phyloP scores from a whole-genome alignment of 1,140 invertebrate genomes.

The Drosophila funebris region DNA sequence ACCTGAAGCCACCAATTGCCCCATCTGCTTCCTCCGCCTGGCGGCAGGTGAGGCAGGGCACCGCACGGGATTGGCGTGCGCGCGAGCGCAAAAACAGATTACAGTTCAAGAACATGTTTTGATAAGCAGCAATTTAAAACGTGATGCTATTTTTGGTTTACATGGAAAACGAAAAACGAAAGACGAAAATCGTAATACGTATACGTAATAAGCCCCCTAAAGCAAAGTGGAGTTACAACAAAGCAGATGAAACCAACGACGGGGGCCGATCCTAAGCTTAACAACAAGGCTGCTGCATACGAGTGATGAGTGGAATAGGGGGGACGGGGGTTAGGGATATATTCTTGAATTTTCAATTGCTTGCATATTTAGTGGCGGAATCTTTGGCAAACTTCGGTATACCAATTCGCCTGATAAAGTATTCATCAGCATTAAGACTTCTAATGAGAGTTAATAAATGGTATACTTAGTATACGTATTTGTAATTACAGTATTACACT shows the following conservation, averaged over 20 bases:
- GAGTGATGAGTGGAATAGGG: background rate
- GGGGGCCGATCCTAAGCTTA: conserved; percentile 17
- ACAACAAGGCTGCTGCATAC: conserved; percentile 29
- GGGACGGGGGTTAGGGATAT: background rate
- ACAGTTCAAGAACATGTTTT: conserved; percentile 80
- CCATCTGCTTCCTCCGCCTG: background rate
- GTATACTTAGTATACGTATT: too few species aligned
- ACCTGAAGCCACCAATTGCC: background rate
- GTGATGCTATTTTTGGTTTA: conserved; percentile 81
- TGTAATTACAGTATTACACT: too few species aligned
- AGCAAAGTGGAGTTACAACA: conserved; percentile 4
- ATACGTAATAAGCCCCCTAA: conserved; percentile 9
- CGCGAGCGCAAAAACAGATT: conserved; percentile 75
- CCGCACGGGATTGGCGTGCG: conserved; percentile 37
- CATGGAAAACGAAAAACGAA: conserved; percentile 14
- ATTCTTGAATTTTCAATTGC: conserved; percentile 56
- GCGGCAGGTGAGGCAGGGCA: conserved; percentile 18
- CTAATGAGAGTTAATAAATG: too few species aligned
- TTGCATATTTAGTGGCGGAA: conserved; percentile 52
- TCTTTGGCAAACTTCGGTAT: conserved; percentile 16
- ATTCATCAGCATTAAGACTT: conserved; percentile 16
- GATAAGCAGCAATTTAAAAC: conserved; percentile 83
- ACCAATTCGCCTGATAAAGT: conserved; percentile 27
- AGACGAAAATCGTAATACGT: conserved; percentile 11
- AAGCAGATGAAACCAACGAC: background rate